A percentile compares a stretch with the other conserved stretches of the same genome.
These are phyloP conservation scores for Gymnocypris eckloni DNA, from an alignment of 2,797 vertebrate genomes.

Conservation along the genomic window DNA sequence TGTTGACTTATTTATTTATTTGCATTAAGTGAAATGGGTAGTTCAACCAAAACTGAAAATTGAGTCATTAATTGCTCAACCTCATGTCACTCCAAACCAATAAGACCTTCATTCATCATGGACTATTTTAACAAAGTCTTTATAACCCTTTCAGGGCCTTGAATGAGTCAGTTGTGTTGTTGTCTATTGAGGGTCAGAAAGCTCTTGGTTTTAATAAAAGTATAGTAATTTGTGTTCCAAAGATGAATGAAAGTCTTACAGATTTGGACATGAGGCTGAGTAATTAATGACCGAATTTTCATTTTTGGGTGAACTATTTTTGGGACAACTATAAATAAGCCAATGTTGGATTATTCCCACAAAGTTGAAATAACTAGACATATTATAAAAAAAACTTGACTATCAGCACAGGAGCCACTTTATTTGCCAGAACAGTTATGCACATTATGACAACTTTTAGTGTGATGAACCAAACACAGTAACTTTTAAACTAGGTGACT, in stretches of 20 bases:
- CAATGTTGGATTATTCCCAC: not conserved
- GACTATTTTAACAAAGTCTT: too few species aligned
- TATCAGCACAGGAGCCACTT: not conserved
- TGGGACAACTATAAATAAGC: not conserved
- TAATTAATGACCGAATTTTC: not conserved
- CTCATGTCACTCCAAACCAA: too few species aligned
- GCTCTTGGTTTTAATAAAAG: too few species aligned
- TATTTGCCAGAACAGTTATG: not conserved
- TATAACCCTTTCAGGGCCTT: too few species aligned
- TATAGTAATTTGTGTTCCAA: too few species aligned
- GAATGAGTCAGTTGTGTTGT: too few species aligned
- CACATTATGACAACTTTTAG: not conserved
- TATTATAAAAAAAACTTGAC: not conserved
- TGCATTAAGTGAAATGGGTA: not conserved
- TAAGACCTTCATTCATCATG: too few species aligned
- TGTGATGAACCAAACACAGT: not conserved
- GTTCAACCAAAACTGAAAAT: not conserved
- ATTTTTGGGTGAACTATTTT: too few species aligned
- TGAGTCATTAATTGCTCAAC: too few species aligned
- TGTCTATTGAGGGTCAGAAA: too few species aligned
- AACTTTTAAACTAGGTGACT: not conserved
- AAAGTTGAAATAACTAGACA: not conserved
- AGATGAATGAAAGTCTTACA: not conserved
- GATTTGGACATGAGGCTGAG: not conserved
- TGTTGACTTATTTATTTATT: not conserved